Conservation (phyloP, 1,140 invertebrate genomes). For the Hetaerina americana region DNA sequence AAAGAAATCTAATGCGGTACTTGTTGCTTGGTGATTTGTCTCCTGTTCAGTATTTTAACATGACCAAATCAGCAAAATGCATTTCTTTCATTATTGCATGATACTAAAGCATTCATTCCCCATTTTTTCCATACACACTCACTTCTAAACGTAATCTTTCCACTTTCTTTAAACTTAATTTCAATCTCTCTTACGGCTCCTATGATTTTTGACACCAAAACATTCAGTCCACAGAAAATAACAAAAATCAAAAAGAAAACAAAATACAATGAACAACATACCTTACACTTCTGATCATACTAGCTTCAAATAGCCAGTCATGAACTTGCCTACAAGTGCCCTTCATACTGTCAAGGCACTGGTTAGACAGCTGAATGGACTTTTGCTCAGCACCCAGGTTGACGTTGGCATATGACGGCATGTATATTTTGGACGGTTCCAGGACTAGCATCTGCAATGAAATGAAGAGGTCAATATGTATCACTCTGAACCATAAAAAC, state of each 20-base stretch:
- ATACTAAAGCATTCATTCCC: no score
- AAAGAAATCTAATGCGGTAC: no score
- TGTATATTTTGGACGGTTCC: slow-evolving; percentile 83
- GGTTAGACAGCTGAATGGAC: slow-evolving; percentile 75
- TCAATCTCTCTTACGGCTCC: neutral
- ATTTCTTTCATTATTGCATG: no score
- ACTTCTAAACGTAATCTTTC: no score
- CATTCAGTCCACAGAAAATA: slow-evolving; percentile 9
- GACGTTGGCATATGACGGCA: slow-evolving; percentile 91
- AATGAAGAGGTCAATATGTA: no score
- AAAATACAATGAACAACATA: slow-evolving; percentile 19
- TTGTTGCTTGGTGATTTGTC: no score
- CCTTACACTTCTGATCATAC: slow-evolving; percentile 84
- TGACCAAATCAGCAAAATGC: no score
- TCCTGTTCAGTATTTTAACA: no score
- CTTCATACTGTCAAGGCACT: slow-evolving; percentile 63
- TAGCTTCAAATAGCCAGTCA: slow-evolving; percentile 84
- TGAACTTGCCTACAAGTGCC: slow-evolving; percentile 68
- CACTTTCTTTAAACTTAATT: no score
- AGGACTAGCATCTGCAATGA: slow-evolving; percentile 63
- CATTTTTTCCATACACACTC: no score
- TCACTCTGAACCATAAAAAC: no score
- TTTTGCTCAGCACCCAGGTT: slow-evolving; percentile 87
- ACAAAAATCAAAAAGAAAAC: slow-evolving; percentile 1
- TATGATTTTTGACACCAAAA: no score